Conservation (phyloP, 2,888 invertebrate species). For the Apodemia duryi region DNA sequence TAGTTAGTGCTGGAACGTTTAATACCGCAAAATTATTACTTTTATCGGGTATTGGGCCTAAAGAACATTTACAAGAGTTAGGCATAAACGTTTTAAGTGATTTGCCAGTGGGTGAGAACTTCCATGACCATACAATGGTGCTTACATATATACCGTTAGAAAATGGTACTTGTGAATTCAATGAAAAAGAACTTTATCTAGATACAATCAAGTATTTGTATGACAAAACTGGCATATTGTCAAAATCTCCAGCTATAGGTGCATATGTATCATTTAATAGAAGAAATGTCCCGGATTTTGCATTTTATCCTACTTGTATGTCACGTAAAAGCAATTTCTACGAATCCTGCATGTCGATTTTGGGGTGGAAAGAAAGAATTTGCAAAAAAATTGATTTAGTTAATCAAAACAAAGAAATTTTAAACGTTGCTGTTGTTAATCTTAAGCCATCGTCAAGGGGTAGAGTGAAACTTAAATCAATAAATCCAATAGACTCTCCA, state of each 20-base stretch:
- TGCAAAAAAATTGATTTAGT: conserved; percentile 42
- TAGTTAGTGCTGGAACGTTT: conserved; percentile 58
- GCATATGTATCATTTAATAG: conserved; percentile 44
- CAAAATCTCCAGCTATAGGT: conserved; percentile 48
- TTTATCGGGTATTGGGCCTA: conserved; percentile 59
- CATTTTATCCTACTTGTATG: conserved; percentile 54
- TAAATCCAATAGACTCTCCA: conserved; percentile 45
- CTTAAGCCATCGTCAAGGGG: conserved; percentile 61
- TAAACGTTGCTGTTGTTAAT: conserved; percentile 50
- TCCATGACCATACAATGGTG: conserved; percentile 60
- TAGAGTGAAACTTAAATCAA: conserved; percentile 43
- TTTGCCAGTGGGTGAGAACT: conserved; percentile 57
- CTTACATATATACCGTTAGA: conserved; percentile 47
- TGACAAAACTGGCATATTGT: conserved; percentile 45
- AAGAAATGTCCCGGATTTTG: conserved; percentile 49
- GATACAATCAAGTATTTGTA: conserved; percentile 53
- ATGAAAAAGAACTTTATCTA: conserved; percentile 36
- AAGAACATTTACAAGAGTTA: conserved; percentile 41
- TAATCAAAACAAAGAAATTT: conserved; percentile 46
- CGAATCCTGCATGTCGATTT: conserved; percentile 37
- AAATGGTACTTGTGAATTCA: conserved; percentile 47
- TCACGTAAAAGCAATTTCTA: conserved; percentile 39
- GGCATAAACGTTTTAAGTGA: conserved; percentile 45
- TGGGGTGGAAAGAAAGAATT: conserved; percentile 45
- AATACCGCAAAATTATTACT: conserved; percentile 59